Conservation (phyloP, 1,140 invertebrate species). For the Drosophila yakuba region DNA sequence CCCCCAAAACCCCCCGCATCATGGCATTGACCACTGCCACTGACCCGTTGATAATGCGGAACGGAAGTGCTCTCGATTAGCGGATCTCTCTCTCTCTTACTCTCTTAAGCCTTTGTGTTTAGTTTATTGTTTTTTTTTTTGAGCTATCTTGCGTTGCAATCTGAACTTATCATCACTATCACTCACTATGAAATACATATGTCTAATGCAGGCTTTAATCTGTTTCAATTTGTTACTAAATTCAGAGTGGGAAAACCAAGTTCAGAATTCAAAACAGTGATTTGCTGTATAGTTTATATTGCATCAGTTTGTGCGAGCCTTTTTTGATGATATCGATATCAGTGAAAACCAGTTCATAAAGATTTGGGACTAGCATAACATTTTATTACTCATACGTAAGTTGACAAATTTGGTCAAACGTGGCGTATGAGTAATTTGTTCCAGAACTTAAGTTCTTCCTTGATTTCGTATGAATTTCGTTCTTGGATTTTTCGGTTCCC, state of each 20-base stretch:
- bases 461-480: constrained; percentile 5
- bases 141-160: constrained; percentile 18
- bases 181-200: constrained; percentile 7
- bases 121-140: constrained; percentile 46
- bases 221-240: neutral
- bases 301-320: no score
- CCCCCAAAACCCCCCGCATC: constrained; percentile 1
- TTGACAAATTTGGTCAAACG: constrained; percentile 1
- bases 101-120: constrained; percentile 20
- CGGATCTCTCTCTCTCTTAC: neutral
- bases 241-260: neutral
- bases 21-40: constrained; percentile 56
- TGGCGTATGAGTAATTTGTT: constrained; percentile 24
- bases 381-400: constrained; percentile 33
- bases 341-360: neutral
- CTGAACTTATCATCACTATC: neutral
- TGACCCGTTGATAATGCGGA: constrained; percentile 75
- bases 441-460: constrained; percentile 2
- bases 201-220: constrained; percentile 36
- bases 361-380: neutral
- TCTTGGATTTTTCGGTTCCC: constrained; percentile 15
- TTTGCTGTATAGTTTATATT: neutral
- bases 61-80: constrained; percentile 53
- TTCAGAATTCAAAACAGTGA: no score
- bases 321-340: neutral